Evolutionary conservation across 2,797 vertebrate genomes (phyloP), one percentile per base, ranked within the genome.

Genomic region (Hapalemur alaotrensis): DNA sequence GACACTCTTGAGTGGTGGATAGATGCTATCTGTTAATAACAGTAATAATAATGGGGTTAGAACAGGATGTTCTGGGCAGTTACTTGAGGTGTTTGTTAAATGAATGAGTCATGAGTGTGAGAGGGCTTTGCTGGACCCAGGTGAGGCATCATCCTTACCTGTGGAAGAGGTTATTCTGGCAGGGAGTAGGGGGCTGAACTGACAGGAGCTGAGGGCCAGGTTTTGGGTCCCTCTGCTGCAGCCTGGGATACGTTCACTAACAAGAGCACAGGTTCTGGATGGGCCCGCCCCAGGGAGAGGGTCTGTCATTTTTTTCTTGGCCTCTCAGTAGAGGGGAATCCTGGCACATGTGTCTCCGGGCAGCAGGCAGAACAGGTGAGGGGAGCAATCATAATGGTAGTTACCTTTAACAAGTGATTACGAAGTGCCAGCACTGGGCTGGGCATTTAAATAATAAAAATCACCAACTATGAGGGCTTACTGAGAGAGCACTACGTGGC

Each of bases 21-120:
- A 93, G 61, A 80, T 46, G 41, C 59, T 61, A 73, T 32, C 48
- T 83, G 48, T 65, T 91, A 90, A 22, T 59, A 35, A 63, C 20
- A 76, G 38, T 86, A 75, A 80, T 72, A 76, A 72, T 72, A 76
- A 54, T 46, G 30, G 67, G 50, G 46, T 91, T 94, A 83, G 80
- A 86, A 92, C 83, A 93, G 83, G 65, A 87, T 84, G 90, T 90
- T 90, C 87, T 61, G 89, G 83, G 84, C 7, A 17, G 92, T 87
- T 79, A 85, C 41, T 57, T 87, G 69, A 48, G 28, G 90, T 92
- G 81, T 95, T 91, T 93, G 94, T 89, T 95, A 97, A 94, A 65
- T 69, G 88, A 97, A 70, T 97, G 92, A 97, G 83, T 97, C 92
- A 90, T 57, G 46, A 48, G 20, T 54, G 22, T 72, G 54, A 95